phyloP scores from a whole-genome alignment of 2,888 invertebrate genomes.

The Sinotaia quadrata region DNA sequence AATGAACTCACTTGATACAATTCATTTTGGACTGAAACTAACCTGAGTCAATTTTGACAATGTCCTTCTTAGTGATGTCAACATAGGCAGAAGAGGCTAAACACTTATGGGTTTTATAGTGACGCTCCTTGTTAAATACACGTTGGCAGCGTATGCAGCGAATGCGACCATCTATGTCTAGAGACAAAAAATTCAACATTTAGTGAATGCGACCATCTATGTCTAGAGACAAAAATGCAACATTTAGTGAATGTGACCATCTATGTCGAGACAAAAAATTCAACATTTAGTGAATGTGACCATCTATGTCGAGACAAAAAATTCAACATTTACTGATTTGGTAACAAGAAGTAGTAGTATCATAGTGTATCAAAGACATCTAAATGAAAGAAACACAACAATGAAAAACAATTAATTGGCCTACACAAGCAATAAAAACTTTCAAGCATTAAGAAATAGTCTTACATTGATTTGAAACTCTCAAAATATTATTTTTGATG shows the following conservation, averaged over 20 bases:
- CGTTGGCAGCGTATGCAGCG: constrained; percentile 65
- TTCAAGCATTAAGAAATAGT: too few relatives aligned
- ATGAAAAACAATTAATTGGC: too few relatives aligned
- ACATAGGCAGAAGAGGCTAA: constrained; percentile 66
- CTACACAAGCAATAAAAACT: too few relatives aligned
- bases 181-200: neutral
- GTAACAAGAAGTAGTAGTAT: too few relatives aligned
- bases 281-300: constrained; percentile 36
- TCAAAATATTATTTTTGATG: too few relatives aligned
- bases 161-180: constrained; percentile 64
- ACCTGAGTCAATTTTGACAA: constrained; percentile 54
- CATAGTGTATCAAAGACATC: too few relatives aligned
- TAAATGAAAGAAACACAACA: too few relatives aligned
- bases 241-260: constrained; percentile 49
- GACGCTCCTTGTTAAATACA: constrained; percentile 64
- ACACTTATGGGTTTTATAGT: constrained; percentile 69
- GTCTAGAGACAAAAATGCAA: constrained; percentile 41
- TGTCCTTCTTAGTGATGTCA: constrained; percentile 62
- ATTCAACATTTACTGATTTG: neutral
- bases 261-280: constrained; percentile 42
- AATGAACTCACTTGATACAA: too few relatives aligned
- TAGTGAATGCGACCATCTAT: constrained; percentile 53
- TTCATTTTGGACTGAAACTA: too few relatives aligned
- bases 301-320: constrained; percentile 56
- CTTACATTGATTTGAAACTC: too few relatives aligned